These are phyloP conservation scores for Rhagophthalmus giganteus DNA, from an alignment of 2,888 invertebrate species.

Conservation along the genomic window DNA sequence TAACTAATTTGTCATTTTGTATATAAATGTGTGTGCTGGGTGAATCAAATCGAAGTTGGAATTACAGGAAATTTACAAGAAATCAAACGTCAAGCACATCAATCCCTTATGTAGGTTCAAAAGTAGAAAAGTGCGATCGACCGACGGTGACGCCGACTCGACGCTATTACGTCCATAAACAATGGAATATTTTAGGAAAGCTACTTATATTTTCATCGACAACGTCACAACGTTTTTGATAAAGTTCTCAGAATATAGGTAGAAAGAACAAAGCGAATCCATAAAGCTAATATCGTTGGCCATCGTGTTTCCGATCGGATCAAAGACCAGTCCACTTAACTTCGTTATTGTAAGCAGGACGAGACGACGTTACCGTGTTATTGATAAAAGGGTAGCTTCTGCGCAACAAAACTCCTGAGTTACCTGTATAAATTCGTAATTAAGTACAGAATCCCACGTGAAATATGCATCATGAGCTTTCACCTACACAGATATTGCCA, in stretches of 20 bases:
- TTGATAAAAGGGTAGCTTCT: conserved; percentile 21
- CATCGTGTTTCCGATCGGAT: conserved; percentile 19
- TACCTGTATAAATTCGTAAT: conserved; percentile 18
- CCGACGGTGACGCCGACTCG: no score
- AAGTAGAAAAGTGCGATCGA: no score
- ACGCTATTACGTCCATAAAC: neutral
- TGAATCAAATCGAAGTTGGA: no score
- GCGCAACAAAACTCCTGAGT: conserved; percentile 6
- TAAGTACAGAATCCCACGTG: no score
- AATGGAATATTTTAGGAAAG: neutral
- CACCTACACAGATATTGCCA: no score
- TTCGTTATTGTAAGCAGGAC: conserved; percentile 21
- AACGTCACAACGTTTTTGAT: conserved; percentile 12
- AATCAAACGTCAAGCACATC: no score
- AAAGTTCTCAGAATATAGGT: conserved; percentile 8
- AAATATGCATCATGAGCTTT: no score
- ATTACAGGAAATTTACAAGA: no score
- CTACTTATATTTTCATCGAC: conserved; percentile 10
- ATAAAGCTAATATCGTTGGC: conserved; percentile 24
- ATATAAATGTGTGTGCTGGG: no score
- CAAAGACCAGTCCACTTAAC: conserved; percentile 16
- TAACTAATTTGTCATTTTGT: no score
- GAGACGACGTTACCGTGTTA: conserved; percentile 15
- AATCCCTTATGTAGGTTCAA: no score
- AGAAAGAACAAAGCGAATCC: conserved; percentile 17